Evolutionary conservation across 2,797 vertebrate species (phyloP), one percentile per base, ranked within the genome.

Genomic region (Pyrocephalus nanus): DNA sequence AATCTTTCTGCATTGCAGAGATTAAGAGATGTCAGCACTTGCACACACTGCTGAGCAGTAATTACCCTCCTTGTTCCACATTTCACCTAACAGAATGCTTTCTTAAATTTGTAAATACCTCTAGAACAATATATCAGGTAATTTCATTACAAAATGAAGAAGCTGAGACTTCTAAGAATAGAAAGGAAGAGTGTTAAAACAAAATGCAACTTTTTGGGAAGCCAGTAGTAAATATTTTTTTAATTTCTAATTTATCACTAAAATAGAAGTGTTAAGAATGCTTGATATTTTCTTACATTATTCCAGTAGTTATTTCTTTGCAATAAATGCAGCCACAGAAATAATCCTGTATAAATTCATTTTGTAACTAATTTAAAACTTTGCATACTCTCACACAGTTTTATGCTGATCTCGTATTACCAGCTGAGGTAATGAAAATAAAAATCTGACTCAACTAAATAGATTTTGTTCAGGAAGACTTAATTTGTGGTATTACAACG

Each of bases 401-500:
- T 92, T 94, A 92, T 69, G 79, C 45, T 88, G 77, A 92, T 85
- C 50, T 91, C 60, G 76, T 93, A 94, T 95, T 96, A 95, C 51
- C 25, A 86, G 76, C 50, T 2, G 8, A 88, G 57, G 92, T 93
- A 96, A 96, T 91, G 88, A 93, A 93, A 96, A 92, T 76, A 95
- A 97, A 96, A 97, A 93, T 92, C 78, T 95, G 94, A 93, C 83
- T 93, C 87, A 96, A 95, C 86, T 94, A 97, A 97, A 97, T 82
- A 96, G 90, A 81, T 96, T 96, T 97, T 93, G 51, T 75, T 84
- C 80, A 88, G 94, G 87, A 97, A 96, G 93, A 96, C 90, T 93
- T 96, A 97, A 97, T 98, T 97, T 97, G 96, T 90, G 84, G 83
- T 86, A 70, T 92, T 96, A 91, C 86, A 96, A 98, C 94, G 92